Base-by-base conservation (phyloP, 2,113 vertebrate species). In the Rhinoderma darwinii region DNA sequence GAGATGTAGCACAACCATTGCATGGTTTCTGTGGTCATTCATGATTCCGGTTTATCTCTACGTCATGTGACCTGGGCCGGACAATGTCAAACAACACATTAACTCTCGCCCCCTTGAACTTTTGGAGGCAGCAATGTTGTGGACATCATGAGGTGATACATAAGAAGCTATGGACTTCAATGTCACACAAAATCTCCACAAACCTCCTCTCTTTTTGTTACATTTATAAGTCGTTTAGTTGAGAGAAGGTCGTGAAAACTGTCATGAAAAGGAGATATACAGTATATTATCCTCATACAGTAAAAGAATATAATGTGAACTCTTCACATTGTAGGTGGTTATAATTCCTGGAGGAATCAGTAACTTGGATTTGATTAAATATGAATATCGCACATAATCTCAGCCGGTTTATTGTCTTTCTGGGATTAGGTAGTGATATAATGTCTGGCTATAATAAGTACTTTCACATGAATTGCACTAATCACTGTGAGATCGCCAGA, bases 341-440 rank as follows among this genome's bases (percentile, higher is more conserved):
- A 70, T 51, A 86, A 80, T 82, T 75, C 86, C 79, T 82, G 32
- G 15, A 74, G 86, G 78, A 75, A 74, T 82, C 51, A 5, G 51
- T 87, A 87, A 87, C 79, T 63, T 74, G 79, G 78, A 82, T 74
- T 87, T 87, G 68, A 82, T 87, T 87, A 87, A 87, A 82, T 82
- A 82, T 87, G 66, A 87, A 87, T 87, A 32, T 82, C 59, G 51
- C 86, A 74, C 78, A 75, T 82, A 82, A 87, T 87, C 78, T 82
- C 25, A 74, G 68, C n/a, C 78, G 56, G n/a, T 87, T 87, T 87
- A 87, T 87, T 87, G 78, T 87, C 77, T 75, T 87, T 87, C 54
- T 82, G 66, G 86, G 78, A 86, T 86, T 86, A 86, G 50, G n/a
- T 11, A 87, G 85, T 87, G 86, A 87, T 87, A 87, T 87, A 82